Base-by-base conservation (phyloP, 2,888 invertebrate genomes). In the Hyalella azteca region DNA sequence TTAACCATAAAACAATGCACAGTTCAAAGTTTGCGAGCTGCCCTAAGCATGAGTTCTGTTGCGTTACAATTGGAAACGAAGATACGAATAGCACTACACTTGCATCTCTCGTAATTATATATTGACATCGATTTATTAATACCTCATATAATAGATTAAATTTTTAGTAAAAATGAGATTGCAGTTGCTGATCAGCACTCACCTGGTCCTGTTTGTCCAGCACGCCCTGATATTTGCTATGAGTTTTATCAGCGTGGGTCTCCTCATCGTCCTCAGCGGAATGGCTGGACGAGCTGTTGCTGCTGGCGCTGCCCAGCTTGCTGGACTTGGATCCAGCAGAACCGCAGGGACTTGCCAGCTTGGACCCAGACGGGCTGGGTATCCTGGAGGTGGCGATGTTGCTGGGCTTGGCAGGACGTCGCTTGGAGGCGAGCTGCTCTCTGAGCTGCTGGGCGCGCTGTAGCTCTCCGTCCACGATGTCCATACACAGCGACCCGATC, bases 401-500 rank as follows among this genome's bases (percentile, higher is more conserved):
- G 39, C 66, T 66, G 39, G 66, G 66, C 36, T 66, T 66, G 13
- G 29, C 36, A 0, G 36, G 66, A n/a, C 66, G 66, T n/a, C 75
- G 40, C 60, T 80, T 66, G 50, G 79, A 80, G 40, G 82, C 84
- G 26, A 87, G 83, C 81, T 87, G 86, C 60, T 86, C 93, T 87
- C 93, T 93, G 97, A 97, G 97, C 86, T 95, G 93, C 86, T 96
- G 96, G 89, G 96, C 96, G 84, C 98, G 92, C 86, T 94, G 93
- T 78, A 98, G 90, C 89, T 99, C 98, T 89, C 94, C 95, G 87
- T 98, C 97, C 85, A 98, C 93, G 78, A 98, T 94, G 88, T 96
- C 96, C 94, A 99, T 95, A 87, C 96, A 96, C 81, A 98, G 90
- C 0, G 98, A 97, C 73, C 98, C 98, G 87, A 97, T 96, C 92